A percentile compares a stretch with the other conserved stretches of the same genome.
Conservation (phyloP, 2,888 invertebrate species). For the Isoperla grammatica region DNA sequence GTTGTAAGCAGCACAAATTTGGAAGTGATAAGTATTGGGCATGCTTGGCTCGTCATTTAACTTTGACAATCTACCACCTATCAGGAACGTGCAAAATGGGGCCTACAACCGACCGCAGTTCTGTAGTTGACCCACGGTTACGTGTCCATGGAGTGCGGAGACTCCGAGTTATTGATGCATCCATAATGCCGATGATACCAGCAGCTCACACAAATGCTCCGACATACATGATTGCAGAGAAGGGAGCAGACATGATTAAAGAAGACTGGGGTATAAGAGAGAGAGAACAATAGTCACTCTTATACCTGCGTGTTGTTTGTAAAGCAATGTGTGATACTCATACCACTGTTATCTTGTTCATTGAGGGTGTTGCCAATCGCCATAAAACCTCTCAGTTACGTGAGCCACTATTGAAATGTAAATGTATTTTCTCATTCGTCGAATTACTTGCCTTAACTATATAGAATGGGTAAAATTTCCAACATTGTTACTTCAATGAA, state of each 20-base stretch:
- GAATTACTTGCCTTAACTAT: no score
- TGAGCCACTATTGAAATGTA: no score
- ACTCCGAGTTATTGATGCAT: slow-evolving; percentile 70
- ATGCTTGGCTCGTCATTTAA: slow-evolving; percentile 60
- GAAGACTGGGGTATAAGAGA: slow-evolving; percentile 43
- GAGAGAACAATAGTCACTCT: no score
- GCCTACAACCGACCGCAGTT: slow-evolving; percentile 47
- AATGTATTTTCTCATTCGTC: no score
- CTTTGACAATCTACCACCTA: slow-evolving; percentile 65
- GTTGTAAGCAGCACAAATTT: slow-evolving; percentile 52
- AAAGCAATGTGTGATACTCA: no score
- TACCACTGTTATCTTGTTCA: no score
- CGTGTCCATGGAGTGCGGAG: slow-evolving; percentile 60
- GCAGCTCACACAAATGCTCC: slow-evolving; percentile 75
- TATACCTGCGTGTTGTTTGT: no score
- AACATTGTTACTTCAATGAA: no score
- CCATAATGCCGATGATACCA: slow-evolving; percentile 71
- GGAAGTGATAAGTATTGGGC: slow-evolving; percentile 64
- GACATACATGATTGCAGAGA: slow-evolving; percentile 75
- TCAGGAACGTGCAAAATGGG: slow-evolving; percentile 65
- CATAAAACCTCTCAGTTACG: no score
- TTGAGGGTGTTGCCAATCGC: no score
- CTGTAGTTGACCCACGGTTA: slow-evolving; percentile 59
- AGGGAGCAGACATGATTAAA: slow-evolving; percentile 65
- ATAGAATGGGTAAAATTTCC: no score